These are phyloP conservation scores for Xyliphius kryptos DNA, from an alignment of 2,113 vertebrate genomes.

Conservation along the genomic window DNA sequence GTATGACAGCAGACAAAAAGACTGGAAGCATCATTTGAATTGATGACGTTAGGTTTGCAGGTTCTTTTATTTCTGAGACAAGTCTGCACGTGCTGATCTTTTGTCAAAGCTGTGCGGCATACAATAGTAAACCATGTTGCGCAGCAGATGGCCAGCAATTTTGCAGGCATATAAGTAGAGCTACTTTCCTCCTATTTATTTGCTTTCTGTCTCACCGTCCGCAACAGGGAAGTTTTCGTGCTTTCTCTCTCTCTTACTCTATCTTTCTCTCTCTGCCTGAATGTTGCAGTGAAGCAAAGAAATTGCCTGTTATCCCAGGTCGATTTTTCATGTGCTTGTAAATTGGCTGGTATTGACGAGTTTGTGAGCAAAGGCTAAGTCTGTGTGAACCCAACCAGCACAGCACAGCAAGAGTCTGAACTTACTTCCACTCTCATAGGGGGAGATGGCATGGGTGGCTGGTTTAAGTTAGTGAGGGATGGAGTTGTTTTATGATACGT, in stretches of 20 bases:
- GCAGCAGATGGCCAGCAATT: conserved; percentile 16
- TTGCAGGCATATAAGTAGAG: conserved; percentile 28
- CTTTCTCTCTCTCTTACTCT: conserved; percentile 27
- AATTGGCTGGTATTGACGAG: conserved; percentile 94
- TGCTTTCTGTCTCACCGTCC: conserved; percentile 14
- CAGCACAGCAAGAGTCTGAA: conserved; percentile 35
- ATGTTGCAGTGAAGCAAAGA: conserved; percentile 72
- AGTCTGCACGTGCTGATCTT: too few species aligned
- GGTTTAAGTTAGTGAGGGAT: too few species aligned
- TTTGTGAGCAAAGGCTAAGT: conserved; percentile 79
- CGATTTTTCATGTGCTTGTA: conserved; percentile 89
- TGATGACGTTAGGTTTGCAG: too few species aligned
- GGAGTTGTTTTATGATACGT: too few species aligned
- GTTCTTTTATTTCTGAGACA: too few species aligned
- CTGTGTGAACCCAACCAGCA: conserved; percentile 67
- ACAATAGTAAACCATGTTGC: too few species aligned
- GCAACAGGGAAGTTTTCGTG: conserved; percentile 16
- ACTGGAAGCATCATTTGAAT: too few species aligned
- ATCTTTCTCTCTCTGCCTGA: too few species aligned
- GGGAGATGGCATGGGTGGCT: too few species aligned
- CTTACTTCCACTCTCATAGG: conserved; percentile 17
- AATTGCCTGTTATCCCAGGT: conserved; percentile 92
- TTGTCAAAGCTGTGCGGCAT: too few species aligned
- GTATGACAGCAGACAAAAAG: too few species aligned
- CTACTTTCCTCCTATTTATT: conserved; percentile 12